phyloP scores from a whole-genome alignment of 1,140 invertebrate genomes.

The Linepithema humile region DNA sequence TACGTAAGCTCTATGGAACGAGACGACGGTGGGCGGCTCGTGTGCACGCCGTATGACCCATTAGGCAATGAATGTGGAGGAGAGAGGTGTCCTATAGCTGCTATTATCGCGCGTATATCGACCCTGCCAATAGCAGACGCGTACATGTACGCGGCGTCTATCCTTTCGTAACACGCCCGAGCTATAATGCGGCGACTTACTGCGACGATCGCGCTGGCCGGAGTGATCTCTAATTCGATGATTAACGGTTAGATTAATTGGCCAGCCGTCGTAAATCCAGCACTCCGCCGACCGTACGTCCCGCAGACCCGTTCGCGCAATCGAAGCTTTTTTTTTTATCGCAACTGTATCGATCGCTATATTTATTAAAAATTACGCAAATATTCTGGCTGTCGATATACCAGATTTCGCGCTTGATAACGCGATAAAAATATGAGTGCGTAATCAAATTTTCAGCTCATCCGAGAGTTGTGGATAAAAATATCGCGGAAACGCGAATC shows the following conservation, averaged over 20 bases:
- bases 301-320: background rate
- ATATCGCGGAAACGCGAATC: background rate
- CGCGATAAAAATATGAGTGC: background rate
- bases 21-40: background rate
- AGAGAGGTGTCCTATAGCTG: slow-evolving; percentile 61
- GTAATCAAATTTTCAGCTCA: slow-evolving; percentile 5
- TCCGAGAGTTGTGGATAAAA: background rate
- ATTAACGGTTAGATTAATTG: slow-evolving; percentile 37
- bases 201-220: slow-evolving; percentile 3
- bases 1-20: slow-evolving; percentile 30
- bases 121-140: slow-evolving; percentile 73
- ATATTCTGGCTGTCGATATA: background rate
- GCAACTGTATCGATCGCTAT: background rate
- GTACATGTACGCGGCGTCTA: slow-evolving; percentile 63
- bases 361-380: slow-evolving; percentile 4
- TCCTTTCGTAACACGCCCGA: slow-evolving; percentile 65
- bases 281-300: background rate
- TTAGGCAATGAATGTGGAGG: slow-evolving; percentile 70
- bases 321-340: background rate
- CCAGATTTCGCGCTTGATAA: background rate
- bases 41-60: slow-evolving; percentile 64
- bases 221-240: background rate
- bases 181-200: slow-evolving; percentile 63
- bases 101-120: slow-evolving; percentile 71
- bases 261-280: slow-evolving; percentile 22